A percentile compares a stretch with the other conserved stretches of the same genome.
Conservation (phyloP, 2,113 vertebrate species). For the Hipposideros armiger region DNA sequence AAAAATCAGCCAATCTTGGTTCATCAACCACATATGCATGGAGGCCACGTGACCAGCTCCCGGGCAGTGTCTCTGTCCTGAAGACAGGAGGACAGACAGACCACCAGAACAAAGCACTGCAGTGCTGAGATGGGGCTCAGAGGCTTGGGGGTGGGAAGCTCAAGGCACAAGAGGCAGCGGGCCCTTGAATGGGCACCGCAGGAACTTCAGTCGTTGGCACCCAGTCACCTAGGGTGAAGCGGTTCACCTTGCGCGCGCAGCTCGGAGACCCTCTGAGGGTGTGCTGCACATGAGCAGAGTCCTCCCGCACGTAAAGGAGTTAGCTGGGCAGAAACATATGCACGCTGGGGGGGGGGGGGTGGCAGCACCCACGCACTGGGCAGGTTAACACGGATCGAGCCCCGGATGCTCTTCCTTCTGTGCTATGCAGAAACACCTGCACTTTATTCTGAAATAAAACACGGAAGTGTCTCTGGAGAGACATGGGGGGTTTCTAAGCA, state of each 20-base stretch:
- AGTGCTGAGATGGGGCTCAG: rapidly evolving
- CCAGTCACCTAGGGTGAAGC: not conserved
- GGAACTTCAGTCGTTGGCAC: not conserved
- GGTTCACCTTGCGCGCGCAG: not conserved
- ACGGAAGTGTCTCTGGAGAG: not conserved
- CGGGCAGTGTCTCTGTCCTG: rapidly evolving
- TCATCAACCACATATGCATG: not conserved
- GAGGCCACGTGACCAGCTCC: no score
- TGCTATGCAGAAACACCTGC: not conserved
- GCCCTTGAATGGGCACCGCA: not conserved
- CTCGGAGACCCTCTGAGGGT: no score
- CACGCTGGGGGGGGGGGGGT: rapidly evolving
- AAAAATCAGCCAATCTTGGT: not conserved
- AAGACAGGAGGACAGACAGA: not conserved
- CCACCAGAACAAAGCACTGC: rapidly evolving
- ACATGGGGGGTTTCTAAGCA: not conserved
- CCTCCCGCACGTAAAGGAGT: no score
- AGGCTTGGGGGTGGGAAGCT: not conserved
- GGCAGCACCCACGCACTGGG: rapidly evolving
- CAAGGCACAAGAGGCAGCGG: not conserved
- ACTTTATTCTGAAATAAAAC: no score
- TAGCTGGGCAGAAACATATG: rapidly evolving
- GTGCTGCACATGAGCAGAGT: not conserved
- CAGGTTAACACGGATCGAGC: not conserved
- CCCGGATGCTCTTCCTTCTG: rapidly evolving